phyloP scores from a whole-genome alignment of 1,140 invertebrate species.

The Wasmannia auropunctata region DNA sequence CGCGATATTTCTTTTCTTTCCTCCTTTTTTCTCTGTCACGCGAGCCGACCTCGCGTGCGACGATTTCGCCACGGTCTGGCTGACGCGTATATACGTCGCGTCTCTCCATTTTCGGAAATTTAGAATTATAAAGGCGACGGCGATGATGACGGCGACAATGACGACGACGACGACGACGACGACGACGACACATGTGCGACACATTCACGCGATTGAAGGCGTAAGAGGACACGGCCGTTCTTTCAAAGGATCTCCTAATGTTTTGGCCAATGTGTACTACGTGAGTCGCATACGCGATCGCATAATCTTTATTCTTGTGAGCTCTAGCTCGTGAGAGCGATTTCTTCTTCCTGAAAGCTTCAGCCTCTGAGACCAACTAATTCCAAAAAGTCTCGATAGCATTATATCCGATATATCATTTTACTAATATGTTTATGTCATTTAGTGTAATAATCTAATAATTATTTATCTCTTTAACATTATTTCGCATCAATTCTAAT shows the following conservation, averaged over 20 bases:
- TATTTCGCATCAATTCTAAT: background rate
- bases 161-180: background rate
- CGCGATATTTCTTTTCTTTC: conserved; percentile 39
- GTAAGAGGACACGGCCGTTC: conserved; percentile 3
- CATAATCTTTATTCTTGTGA: background rate
- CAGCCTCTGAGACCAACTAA: no score
- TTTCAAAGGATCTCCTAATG: conserved; percentile 28
- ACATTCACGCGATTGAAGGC: conserved; percentile 23
- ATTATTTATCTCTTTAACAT: background rate
- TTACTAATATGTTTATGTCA: background rate
- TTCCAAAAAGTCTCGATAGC: background rate
- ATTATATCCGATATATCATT: background rate
- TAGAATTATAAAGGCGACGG: conserved; percentile 40
- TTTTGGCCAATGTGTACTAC: conserved; percentile 62
- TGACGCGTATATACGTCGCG: conserved; percentile 1
- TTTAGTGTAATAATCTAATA: background rate
- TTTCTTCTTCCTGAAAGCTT: no score
- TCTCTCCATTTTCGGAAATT: conserved; percentile 33
- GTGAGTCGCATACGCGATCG: conserved; percentile 44
- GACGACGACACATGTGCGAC: conserved; percentile 6
- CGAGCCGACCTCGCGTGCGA: background rate
- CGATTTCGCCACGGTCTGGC: background rate
- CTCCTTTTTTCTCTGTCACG: background rate
- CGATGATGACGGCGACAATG: background rate
- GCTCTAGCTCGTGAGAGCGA: background rate